phyloP scores from a whole-genome alignment of 2,797 vertebrate species.

The Borostomias antarcticus region DNA sequence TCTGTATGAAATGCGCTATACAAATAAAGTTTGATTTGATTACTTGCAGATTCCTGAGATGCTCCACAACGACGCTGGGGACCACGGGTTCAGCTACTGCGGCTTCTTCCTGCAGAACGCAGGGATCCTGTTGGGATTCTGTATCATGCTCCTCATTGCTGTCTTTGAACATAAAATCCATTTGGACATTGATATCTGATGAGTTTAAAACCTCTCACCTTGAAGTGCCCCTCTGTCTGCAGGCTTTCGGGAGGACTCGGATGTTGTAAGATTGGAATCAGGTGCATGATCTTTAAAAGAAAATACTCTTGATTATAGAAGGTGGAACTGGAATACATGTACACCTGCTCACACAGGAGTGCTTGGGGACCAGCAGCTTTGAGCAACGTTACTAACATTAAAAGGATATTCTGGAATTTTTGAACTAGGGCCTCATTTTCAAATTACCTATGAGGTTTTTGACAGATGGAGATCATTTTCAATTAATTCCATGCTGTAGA shows the following conservation, averaged over 20 bases:
- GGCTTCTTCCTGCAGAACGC: conserved; percentile 97
- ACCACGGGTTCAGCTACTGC: conserved; percentile 95
- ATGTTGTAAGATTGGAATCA: not conserved
- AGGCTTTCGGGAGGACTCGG: not conserved
- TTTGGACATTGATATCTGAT: conserved; percentile 85
- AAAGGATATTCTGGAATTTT: too few relatives aligned
- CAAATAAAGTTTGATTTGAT: not conserved
- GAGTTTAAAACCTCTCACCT: not conserved
- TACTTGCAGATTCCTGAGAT: conserved; percentile 91
- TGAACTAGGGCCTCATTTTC: too few relatives aligned
- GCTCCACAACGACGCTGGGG: conserved; percentile 94
- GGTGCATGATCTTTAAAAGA: not conserved
- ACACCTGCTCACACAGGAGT: not conserved
- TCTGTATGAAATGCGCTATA: too few relatives aligned
- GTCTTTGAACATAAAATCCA: conserved; percentile 94
- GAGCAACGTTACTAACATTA: not conserved
- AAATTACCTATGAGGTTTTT: too few relatives aligned
- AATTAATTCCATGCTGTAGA: too few relatives aligned
- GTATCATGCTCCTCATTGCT: conserved; percentile 95
- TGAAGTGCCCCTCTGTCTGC: not conserved
- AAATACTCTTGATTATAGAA: not conserved
- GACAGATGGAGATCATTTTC: too few relatives aligned
- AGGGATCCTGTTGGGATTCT: conserved; percentile 93
- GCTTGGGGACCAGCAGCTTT: not conserved
- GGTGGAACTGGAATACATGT: not conserved